These are phyloP conservation scores for Drosophila atroscutellata DNA, from an alignment of 2,888 invertebrate species.

Conservation along the genomic window DNA sequence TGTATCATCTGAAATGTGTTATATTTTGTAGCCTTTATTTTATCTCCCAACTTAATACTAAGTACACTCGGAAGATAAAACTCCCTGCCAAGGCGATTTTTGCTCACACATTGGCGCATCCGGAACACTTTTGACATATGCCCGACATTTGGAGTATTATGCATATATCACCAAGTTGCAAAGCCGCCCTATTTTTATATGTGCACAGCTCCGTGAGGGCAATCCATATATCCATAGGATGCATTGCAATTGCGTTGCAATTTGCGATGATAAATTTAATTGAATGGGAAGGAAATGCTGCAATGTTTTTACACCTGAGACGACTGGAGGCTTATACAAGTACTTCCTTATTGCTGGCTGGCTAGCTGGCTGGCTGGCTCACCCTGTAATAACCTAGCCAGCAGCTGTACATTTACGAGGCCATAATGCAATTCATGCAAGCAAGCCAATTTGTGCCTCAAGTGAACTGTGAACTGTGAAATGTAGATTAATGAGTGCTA, in stretches of 20 bases:
- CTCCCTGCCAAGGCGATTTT: too few relatives aligned
- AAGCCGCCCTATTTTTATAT: neutral
- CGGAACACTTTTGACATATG: neutral
- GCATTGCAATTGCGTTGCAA: slow-evolving; percentile 31
- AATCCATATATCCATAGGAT: slow-evolving; percentile 16
- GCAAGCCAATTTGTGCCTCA: slow-evolving; percentile 33
- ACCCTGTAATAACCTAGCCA: neutral
- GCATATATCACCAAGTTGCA: neutral
- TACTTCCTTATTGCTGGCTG: slow-evolving; percentile 19
- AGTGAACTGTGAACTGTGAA: slow-evolving; percentile 7
- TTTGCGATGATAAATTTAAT: slow-evolving; percentile 52
- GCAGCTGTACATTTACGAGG: slow-evolving; percentile 37
- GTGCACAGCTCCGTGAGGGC: neutral
- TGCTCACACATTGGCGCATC: neutral
- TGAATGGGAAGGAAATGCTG: slow-evolving; percentile 22
- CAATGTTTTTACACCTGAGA: slow-evolving; percentile 39
- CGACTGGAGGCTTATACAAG: slow-evolving; percentile 5
- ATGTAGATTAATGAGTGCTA: slow-evolving; percentile 58
- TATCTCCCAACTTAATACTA: neutral
- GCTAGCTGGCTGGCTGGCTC: neutral
- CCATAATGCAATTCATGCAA: slow-evolving; percentile 47
- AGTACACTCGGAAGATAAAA: too few relatives aligned
- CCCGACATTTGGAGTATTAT: neutral
- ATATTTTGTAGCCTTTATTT: neutral
- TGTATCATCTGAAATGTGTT: neutral